Evolutionary conservation across 2,888 invertebrate species (phyloP).

Genomic region (Papilio elwesi): DNA sequence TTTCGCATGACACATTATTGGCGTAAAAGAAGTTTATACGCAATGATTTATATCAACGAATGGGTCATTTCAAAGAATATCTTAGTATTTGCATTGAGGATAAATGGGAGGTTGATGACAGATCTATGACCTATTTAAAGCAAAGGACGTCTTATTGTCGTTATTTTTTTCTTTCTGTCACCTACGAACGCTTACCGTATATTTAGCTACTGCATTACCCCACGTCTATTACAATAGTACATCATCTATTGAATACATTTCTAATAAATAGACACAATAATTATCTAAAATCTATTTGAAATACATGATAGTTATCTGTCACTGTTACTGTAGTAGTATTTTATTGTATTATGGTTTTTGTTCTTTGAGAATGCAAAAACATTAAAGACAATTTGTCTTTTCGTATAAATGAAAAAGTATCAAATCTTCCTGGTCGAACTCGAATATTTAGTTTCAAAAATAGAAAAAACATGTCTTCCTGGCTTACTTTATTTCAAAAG

Average conservation of each 20-base stretch:
- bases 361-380: background rate
- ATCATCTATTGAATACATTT: constrained; percentile 24
- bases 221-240: constrained; percentile 9
- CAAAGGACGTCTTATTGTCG: constrained; percentile 83
- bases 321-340: background rate
- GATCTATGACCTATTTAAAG: constrained; percentile 77
- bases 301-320: constrained; percentile 1
- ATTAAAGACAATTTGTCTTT: background rate
- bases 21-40: too few species aligned
- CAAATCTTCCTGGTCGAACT: background rate
- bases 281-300: constrained; percentile 14
- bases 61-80: constrained; percentile 14
- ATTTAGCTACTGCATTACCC: constrained; percentile 30
- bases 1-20: too few species aligned
- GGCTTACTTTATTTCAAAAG: too few species aligned
- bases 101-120: constrained; percentile 43
- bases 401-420: background rate
- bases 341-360: constrained; percentile 4
- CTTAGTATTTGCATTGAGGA: constrained; percentile 45
- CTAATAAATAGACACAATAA: constrained; percentile 15
- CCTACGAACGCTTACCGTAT: constrained; percentile 45
- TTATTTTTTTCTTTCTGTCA: constrained; percentile 63
- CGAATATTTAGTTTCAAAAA: constrained; percentile 1
- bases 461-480: too few species aligned
- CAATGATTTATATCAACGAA: too few species aligned